Conservation (phyloP, 64 coral and sea anemone species). For the Actinia equina region DNA sequence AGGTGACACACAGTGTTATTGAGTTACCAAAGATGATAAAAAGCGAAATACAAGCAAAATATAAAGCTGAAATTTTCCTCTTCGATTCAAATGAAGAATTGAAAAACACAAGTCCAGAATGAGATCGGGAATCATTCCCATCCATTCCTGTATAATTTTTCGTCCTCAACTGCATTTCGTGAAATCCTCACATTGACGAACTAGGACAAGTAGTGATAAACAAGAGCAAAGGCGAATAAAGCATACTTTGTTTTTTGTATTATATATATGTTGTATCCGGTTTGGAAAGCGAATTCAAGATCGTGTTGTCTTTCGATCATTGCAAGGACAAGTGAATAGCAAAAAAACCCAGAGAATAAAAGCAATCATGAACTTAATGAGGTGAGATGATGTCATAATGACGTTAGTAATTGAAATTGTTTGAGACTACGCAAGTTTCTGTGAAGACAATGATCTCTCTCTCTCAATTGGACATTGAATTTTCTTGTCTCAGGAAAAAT, state of each 20-base stretch:
- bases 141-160: background rate
- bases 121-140: background rate
- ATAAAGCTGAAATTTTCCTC: background rate
- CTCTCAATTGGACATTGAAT: background rate
- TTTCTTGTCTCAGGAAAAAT: background rate
- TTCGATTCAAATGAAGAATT: background rate
- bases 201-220: background rate
- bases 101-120: background rate
- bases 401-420: background rate
- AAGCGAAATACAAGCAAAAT: constrained; percentile 20
- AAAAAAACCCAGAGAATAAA: background rate
- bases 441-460: background rate
- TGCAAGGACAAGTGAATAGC: background rate
- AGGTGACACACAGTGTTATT: background rate
- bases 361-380: background rate
- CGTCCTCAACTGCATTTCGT: background rate
- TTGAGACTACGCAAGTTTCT: background rate
- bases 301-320: background rate
- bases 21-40: background rate
- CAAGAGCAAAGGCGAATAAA: background rate
- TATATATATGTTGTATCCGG: background rate
- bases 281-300: background rate
- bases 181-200: background rate
- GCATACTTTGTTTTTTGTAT: background rate
- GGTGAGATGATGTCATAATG: background rate